These are phyloP conservation scores for Sarcophaga rosellei DNA, from an alignment of 2,888 invertebrate genomes.

Conservation along the genomic window DNA sequence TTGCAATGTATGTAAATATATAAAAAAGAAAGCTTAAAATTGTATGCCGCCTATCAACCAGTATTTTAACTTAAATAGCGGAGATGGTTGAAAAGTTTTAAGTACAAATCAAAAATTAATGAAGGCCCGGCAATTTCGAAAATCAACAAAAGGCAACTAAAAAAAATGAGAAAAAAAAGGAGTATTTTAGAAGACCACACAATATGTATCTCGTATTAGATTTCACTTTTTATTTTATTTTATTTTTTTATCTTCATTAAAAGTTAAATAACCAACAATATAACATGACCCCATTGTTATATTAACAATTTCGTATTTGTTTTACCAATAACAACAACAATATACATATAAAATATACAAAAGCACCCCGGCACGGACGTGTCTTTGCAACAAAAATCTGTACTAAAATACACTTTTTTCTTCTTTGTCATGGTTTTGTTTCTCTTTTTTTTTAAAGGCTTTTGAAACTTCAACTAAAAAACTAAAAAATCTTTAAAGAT, in stretches of 20 bases:
- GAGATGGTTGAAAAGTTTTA: neutral
- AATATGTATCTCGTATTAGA: slow-evolving; percentile 12
- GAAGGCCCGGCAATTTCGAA: too few species aligned
- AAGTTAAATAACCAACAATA: slow-evolving; percentile 15
- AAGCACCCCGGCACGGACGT: slow-evolving; percentile 25
- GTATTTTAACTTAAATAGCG: too few species aligned
- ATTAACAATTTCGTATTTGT: slow-evolving; percentile 26
- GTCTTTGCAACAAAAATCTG: slow-evolving; percentile 32
- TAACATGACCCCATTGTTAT: slow-evolving; percentile 26
- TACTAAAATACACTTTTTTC: neutral
- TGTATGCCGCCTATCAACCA: too few species aligned
- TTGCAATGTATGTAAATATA: too few species aligned
- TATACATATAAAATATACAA: neutral
- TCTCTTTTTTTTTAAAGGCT: neutral
- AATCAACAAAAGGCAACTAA: neutral
- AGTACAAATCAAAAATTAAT: slow-evolving; percentile 19
- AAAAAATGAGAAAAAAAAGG: neutral
- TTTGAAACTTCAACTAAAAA: neutral
- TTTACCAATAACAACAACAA: slow-evolving; percentile 8
- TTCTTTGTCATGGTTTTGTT: slow-evolving; percentile 1
- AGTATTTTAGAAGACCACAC: neutral
- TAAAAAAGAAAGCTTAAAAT: too few species aligned
- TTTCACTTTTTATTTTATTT: slow-evolving; percentile 12
- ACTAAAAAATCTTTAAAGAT: slow-evolving; percentile 5
- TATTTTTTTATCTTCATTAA: slow-evolving; percentile 10